Evolutionary conservation across 2,797 vertebrate genomes (phyloP).

Genomic region (Alectoris magna): DNA sequence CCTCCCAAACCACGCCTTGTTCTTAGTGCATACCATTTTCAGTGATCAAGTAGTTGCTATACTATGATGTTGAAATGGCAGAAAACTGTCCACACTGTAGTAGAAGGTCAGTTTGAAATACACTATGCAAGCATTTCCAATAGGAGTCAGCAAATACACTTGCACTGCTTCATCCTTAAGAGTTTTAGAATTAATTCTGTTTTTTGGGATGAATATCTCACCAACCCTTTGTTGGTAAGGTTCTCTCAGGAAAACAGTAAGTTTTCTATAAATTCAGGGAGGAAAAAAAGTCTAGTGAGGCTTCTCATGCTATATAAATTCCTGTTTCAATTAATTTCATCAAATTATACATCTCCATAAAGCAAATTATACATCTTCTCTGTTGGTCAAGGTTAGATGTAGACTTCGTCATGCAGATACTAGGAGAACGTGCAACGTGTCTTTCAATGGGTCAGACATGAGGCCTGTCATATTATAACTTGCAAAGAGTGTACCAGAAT

Average conservation of each 20-base stretch:
- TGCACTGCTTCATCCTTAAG: neutral
- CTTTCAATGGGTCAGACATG: neutral
- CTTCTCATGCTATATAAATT: neutral
- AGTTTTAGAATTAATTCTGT: neutral
- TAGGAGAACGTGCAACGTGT: neutral
- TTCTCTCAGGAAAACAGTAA: neutral
- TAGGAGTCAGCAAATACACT: neutral
- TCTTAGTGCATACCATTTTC: neutral
- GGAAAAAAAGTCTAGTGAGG: neutral
- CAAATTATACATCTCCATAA: neutral
- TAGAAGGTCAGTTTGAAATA: neutral
- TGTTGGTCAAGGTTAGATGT: neutral
- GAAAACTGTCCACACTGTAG: neutral
- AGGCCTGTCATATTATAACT: neutral
- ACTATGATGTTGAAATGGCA: neutral
- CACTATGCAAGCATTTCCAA: neutral
- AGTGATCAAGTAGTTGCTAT: neutral
- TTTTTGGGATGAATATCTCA: neutral
- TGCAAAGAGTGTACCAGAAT: neutral
- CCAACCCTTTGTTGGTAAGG: neutral
- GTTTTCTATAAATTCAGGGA: fast-evolving
- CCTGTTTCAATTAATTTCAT: neutral
- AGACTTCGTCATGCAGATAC: neutral
- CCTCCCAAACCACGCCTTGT: neutral
- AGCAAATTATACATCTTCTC: neutral